A percentile compares a stretch with the other conserved stretches of the same genome.
phyloP scores from a whole-genome alignment of 2,888 invertebrate genomes.

The Stenodema calcarata region DNA sequence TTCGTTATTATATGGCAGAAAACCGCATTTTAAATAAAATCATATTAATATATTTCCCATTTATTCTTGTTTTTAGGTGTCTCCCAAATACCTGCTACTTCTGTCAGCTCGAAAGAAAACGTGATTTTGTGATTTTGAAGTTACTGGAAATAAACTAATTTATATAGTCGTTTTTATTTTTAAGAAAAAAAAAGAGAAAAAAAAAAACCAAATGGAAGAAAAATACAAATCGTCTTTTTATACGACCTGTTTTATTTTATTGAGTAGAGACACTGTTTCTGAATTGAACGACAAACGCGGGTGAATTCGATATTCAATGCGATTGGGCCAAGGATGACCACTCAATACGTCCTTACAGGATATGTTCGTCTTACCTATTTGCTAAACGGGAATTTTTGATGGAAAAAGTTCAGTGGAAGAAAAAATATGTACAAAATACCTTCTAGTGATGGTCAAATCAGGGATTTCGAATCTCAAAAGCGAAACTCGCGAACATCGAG shows the following conservation, averaged over 20 bases:
- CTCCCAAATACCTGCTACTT: conserved; percentile 33
- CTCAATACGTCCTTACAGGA: no score
- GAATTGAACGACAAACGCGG: background rate
- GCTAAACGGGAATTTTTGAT: no score
- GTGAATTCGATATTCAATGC: background rate
- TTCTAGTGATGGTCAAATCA: no score
- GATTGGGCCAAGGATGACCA: no score
- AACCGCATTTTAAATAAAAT: background rate
- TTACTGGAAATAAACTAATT: conserved; percentile 40
- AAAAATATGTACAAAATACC: no score
- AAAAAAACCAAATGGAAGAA: conserved; percentile 15
- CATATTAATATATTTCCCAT: background rate
- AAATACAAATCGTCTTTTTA: conserved; percentile 30
- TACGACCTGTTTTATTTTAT: conserved; percentile 22
- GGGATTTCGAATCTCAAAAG: no score
- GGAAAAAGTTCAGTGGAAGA: no score
- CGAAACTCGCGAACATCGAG: no score
- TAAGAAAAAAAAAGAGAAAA: conserved; percentile 13
- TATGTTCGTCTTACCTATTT: no score
- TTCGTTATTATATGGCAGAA: background rate
- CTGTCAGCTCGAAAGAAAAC: conserved; percentile 45
- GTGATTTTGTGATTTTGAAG: conserved; percentile 46
- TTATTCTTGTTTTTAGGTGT: conserved; percentile 45
- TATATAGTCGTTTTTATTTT: conserved; percentile 46
- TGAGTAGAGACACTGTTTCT: background rate